A percentile compares a stretch with the other conserved stretches of the same genome.
These are phyloP conservation scores for Dyspetes luteomarginatus DNA, from an alignment of 2,888 invertebrate species.

Conservation along the genomic window DNA sequence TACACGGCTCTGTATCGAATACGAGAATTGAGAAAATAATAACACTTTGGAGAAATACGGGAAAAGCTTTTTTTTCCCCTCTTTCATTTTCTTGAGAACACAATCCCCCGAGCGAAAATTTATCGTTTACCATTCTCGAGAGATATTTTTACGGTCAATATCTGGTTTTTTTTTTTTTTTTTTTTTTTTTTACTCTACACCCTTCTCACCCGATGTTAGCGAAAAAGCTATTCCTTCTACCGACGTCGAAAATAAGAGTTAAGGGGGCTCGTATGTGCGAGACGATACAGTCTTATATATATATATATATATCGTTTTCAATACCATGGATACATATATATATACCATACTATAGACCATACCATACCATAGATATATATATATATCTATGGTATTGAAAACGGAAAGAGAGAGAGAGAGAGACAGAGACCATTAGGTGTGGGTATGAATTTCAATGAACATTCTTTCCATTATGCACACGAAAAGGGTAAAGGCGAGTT, in stretches of 20 bases:
- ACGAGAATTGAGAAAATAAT: neutral
- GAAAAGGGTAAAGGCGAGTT: neutral
- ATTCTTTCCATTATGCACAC: conserved; percentile 23
- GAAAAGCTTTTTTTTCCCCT: neutral
- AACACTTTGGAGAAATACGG: conserved; percentile 7
- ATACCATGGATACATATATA: no score
- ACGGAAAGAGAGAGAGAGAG: neutral
- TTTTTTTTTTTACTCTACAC: conserved; percentile 3
- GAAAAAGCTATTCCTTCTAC: conserved; percentile 29
- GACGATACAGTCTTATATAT: neutral
- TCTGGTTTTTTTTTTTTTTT: conserved; percentile 23
- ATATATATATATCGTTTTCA: conserved; percentile 2
- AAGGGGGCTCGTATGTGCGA: neutral
- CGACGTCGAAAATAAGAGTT: neutral
- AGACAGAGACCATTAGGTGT: neutral
- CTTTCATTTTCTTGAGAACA: conserved; percentile 8
- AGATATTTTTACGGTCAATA: conserved; percentile 44
- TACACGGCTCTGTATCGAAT: neutral
- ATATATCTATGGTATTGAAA: neutral
- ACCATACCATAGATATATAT: no score
- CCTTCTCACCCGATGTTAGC: neutral
- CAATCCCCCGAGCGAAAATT: conserved; percentile 39
- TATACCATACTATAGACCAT: no score
- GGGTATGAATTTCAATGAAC: conserved; percentile 51
- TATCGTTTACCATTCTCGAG: conserved; percentile 49